Base-by-base conservation (phyloP, 2,888 invertebrate genomes). In the Graphium colonna region DNA sequence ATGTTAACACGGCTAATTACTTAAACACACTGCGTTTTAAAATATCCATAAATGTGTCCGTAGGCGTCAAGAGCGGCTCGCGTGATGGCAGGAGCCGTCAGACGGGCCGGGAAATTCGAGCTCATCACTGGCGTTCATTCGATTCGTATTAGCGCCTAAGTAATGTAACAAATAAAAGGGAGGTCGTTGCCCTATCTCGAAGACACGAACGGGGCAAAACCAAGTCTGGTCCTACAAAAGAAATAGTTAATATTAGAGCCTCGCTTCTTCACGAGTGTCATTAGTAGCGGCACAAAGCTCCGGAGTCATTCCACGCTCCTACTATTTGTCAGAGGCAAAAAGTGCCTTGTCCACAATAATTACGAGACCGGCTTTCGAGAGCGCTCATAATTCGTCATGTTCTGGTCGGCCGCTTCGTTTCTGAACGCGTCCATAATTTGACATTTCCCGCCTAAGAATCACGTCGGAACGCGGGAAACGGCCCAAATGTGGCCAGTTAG, bases 341-440 rank as follows among this genome's bases (percentile, higher is more conserved):
- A 89, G 78, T 83, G 82, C 79, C 87, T 84, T 82, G 87, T 85
- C 88, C 86, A 86, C 86, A 85, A 87, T 89, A 85, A 89, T 89
- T 89, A 89, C 83, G 86, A 79, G 85, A 82, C 87, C 78, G 83
- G 84, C 83, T 86, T 76, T 79, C 70, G 79, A 82, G 79, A 80
- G 80, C 78, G 77, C 77, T 80, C 80, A 77, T 87, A 85, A 87
- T 89, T 88, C 88, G 88, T 87, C 82, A 86, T 88, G 88, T 88
- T 89, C 86, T 87, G 87, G 75, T 88, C 82, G 84, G 83, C 79
- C 82, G 86, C 79, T 68, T 77, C 76, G 77, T 78, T 77, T 82
- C 74, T 76, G 84, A 82, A 80, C 82, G 84, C 82, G 77, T 78
- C 78, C 81, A 77, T 87, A 86, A 87, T 87, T 88, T 83, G 84